phyloP scores from a whole-genome alignment of 2,888 invertebrate genomes.

The Abrostola triplasia region DNA sequence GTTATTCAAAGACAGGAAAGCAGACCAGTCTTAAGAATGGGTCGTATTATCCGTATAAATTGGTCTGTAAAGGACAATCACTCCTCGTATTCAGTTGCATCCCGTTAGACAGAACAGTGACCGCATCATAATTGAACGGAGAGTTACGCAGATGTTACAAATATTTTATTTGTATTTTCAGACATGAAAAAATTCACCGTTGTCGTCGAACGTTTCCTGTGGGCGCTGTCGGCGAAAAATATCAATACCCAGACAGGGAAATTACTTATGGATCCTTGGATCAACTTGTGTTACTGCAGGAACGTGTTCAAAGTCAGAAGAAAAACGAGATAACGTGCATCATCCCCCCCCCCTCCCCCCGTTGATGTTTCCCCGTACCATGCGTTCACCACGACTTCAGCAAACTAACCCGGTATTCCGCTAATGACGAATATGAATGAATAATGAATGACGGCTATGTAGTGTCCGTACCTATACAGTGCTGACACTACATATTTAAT shows the following conservation, averaged over 20 bases:
- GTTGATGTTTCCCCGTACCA: neutral
- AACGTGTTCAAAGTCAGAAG: neutral
- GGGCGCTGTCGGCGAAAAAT: neutral
- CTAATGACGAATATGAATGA: no score
- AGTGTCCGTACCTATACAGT: no score
- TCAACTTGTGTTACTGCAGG: slow-evolving; percentile 4
- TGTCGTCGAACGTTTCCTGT: neutral
- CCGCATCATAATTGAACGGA: no score
- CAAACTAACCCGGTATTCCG: neutral
- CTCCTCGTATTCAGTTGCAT: no score
- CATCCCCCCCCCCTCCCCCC: neutral
- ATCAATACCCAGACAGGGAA: slow-evolving; percentile 11
- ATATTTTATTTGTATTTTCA: neutral
- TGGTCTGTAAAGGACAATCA: no score
- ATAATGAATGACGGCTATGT: no score
- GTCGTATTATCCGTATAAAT: no score
- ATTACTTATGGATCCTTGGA: slow-evolving; percentile 11
- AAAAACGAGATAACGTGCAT: neutral
- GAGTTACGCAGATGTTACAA: neutral
- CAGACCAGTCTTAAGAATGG: no score
- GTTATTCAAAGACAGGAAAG: no score
- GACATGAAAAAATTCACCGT: neutral
- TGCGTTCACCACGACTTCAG: neutral
- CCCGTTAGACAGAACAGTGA: no score
- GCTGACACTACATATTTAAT: no score